Conservation (phyloP, 2,797 vertebrate genomes). For the Pseudocheirus occidentalis region DNA sequence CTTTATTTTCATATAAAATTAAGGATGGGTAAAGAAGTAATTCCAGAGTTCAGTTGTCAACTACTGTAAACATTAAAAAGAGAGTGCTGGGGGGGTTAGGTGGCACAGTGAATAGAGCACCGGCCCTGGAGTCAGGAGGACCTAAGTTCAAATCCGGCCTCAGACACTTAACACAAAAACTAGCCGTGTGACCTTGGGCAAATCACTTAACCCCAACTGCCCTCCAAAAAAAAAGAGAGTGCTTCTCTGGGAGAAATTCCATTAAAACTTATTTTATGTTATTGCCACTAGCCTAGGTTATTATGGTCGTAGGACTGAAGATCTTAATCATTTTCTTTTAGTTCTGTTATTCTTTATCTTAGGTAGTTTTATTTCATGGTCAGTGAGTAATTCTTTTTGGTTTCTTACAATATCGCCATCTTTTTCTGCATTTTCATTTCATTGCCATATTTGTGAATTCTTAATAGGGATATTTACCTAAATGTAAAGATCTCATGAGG, state of each 20-base stretch:
- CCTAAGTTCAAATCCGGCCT: no score
- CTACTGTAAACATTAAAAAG: not conserved
- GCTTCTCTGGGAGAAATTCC: constrained; percentile 12
- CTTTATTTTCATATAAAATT: not conserved
- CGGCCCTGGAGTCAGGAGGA: no score
- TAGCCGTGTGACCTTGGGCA: no score
- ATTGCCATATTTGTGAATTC: constrained; percentile 24
- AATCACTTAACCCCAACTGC: no score
- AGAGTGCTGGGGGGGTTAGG: no score
- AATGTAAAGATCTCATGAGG: constrained; percentile 27
- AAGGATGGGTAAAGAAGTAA: constrained; percentile 25
- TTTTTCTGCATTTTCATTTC: constrained; percentile 9
- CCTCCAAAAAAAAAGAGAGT: constrained; percentile 2
- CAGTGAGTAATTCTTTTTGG: constrained; percentile 10
- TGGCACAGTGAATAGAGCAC: no score
- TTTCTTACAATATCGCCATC: constrained; percentile 31
- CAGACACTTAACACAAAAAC: no score
- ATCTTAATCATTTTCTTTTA: constrained; percentile 20
- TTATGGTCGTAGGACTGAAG: not conserved
- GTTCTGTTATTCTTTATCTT: not conserved
- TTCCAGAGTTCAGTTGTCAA: constrained; percentile 14
- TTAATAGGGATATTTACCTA: constrained; percentile 13
- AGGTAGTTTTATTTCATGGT: not conserved
- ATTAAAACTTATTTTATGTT: not conserved
- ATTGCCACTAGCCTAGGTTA: not conserved